phyloP scores from a whole-genome alignment of 2,888 invertebrate genomes.

The Entomobrya multifasciata region DNA sequence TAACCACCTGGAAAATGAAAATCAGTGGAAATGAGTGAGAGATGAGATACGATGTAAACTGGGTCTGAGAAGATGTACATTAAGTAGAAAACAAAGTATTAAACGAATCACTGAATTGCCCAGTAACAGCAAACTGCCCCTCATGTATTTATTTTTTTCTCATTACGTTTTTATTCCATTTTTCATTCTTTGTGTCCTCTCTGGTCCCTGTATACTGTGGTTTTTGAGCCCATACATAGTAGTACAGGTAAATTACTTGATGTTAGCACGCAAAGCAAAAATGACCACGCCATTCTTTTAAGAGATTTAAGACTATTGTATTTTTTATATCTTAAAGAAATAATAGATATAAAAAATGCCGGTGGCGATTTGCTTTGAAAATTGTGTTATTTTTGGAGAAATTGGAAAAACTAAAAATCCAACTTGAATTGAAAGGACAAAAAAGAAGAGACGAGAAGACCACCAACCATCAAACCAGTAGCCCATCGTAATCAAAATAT shows the following conservation, averaged over 20 bases:
- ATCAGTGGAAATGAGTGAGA: not conserved
- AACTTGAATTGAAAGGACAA: slow-evolving; percentile 23
- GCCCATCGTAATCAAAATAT: slow-evolving; percentile 16
- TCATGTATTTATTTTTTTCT: too few relatives aligned
- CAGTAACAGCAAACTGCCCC: slow-evolving; percentile 46
- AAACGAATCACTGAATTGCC: slow-evolving; percentile 44
- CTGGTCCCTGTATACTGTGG: not conserved
- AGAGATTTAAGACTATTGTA: too few relatives aligned
- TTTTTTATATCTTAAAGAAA: too few relatives aligned
- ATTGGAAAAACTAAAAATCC: not conserved
- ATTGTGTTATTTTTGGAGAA: not conserved
- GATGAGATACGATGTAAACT: not conserved
- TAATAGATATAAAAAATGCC: too few relatives aligned
- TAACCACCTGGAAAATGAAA: slow-evolving; percentile 17
- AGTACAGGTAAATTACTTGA: not conserved
- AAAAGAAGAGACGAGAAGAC: too few relatives aligned
- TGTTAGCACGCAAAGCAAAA: not conserved
- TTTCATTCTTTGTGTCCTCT: not conserved
- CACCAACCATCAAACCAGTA: slow-evolving; percentile 27
- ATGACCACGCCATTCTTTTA: too few relatives aligned
- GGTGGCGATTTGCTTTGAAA: not conserved
- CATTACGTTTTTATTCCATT: not conserved
- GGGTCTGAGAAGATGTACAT: not conserved
- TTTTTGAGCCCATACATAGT: too few relatives aligned
- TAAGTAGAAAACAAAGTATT: not conserved